Evolutionary conservation across 1,140 invertebrate species (phyloP).

Genomic region (Magallana ariakensis): DNA sequence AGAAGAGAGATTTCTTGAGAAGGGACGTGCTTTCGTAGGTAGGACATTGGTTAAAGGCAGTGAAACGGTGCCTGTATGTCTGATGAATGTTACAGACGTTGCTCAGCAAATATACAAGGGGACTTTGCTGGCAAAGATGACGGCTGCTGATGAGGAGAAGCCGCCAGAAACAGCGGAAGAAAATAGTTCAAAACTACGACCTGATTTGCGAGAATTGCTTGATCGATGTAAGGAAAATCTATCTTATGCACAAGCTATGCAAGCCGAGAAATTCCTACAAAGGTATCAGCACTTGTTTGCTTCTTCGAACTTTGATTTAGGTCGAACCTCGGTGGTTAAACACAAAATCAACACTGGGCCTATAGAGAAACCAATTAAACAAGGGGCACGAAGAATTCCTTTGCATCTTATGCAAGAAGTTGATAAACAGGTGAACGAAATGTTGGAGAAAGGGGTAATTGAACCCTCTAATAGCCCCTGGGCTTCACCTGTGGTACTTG

Average conservation of each 20-base stretch:
- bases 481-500: constrained; percentile 28
- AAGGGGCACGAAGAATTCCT: neutral
- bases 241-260: neutral
- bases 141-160: neutral
- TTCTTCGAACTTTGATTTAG: neutral
- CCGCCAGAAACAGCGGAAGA: neutral
- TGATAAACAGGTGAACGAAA: constrained; percentile 15
- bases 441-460: neutral
- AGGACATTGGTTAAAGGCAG: neutral
- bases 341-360: constrained; percentile 42
- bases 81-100: neutral
- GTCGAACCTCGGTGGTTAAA: constrained; percentile 21
- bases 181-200: neutral
- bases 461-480: constrained; percentile 23
- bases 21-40: neutral
- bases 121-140: neutral
- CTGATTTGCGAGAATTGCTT: neutral
- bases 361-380: neutral
- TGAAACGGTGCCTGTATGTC: neutral
- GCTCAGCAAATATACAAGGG: neutral
- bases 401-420: constrained; percentile 9
- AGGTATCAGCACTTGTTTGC: constrained; percentile 19
- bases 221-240: neutral
- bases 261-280: neutral
- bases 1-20: neutral